phyloP scores from a whole-genome alignment of 2,888 invertebrate genomes.

The Latheticus oryzae region DNA sequence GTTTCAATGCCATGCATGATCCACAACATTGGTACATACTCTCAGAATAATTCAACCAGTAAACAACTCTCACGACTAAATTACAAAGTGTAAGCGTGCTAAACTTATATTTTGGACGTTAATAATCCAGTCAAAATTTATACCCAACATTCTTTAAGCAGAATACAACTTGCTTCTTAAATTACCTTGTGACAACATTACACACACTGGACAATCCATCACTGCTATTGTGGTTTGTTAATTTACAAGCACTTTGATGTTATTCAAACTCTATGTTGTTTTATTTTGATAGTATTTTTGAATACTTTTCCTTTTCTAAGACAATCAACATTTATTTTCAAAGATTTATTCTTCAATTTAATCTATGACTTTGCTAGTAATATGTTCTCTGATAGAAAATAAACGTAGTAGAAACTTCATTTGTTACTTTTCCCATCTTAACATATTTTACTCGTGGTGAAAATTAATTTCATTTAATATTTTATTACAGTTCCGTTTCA shows the following conservation, averaged over 20 bases:
- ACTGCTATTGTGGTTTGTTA: slow-evolving; percentile 11
- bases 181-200: slow-evolving; percentile 17
- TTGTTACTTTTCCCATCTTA: neutral
- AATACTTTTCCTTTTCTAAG: neutral
- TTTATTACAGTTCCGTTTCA: slow-evolving; percentile 8
- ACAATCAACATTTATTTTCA: neutral
- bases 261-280: too few relatives aligned
- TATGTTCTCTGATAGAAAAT: neutral
- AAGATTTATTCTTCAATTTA: neutral
- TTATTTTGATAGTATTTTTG: slow-evolving; percentile 6
- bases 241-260: slow-evolving; percentile 17
- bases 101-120: slow-evolving; percentile 11
- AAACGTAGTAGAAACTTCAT: neutral
- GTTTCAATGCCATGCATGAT: slow-evolving; percentile 46
- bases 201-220: slow-evolving; percentile 14
- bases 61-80: slow-evolving; percentile 10
- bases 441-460: slow-evolving; percentile 4
- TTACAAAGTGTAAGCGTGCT: slow-evolving; percentile 9
- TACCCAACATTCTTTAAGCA: slow-evolving; percentile 5
- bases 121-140: slow-evolving; percentile 17
- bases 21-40: slow-evolving; percentile 28
- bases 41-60: slow-evolving; percentile 13
- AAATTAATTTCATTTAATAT: slow-evolving; percentile 14
- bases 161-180: slow-evolving; percentile 15
- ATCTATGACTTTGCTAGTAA: neutral